These are phyloP conservation scores for Hozukius guyotensis DNA, from an alignment of 2,797 vertebrate species.

Conservation along the genomic window DNA sequence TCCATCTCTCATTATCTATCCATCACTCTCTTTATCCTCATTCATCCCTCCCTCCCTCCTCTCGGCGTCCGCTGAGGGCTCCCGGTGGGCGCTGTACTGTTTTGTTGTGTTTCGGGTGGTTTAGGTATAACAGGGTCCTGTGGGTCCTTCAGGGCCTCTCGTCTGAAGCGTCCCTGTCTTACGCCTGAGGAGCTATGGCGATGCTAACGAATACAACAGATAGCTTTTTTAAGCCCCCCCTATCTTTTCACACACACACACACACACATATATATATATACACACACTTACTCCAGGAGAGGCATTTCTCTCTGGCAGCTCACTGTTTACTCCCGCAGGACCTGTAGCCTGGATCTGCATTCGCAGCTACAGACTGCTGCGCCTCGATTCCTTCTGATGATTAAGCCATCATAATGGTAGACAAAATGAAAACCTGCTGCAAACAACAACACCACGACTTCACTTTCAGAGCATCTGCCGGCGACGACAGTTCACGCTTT, in stretches of 20 bases:
- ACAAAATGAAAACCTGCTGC: constrained; percentile 59
- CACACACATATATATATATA: not conserved
- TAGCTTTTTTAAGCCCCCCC: constrained; percentile 52
- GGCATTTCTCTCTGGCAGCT: constrained; percentile 67
- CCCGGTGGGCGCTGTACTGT: constrained; percentile 54
- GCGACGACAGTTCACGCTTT: constrained; percentile 4
- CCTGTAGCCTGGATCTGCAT: constrained; percentile 71
- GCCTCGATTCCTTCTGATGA: constrained; percentile 52
- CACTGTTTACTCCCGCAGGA: constrained; percentile 76
- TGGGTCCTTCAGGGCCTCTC: constrained; percentile 59
- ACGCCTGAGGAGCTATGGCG: constrained; percentile 64
- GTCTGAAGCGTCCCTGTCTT: constrained; percentile 67
- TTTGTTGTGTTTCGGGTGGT: constrained; percentile 66
- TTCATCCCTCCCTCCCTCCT: constrained; percentile 26
- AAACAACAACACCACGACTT: constrained; percentile 34
- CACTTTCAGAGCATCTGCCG: constrained; percentile 22
- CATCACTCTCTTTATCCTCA: constrained; percentile 60
- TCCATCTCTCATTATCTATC: constrained; percentile 69
- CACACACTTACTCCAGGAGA: constrained; percentile 43
- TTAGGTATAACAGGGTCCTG: constrained; percentile 70
- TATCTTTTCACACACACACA: not conserved
- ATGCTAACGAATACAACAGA: constrained; percentile 65
- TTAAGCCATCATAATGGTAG: constrained; percentile 54
- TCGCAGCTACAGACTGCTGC: constrained; percentile 50
- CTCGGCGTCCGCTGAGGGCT: constrained; percentile 11